Conservation (phyloP, 2,888 invertebrate genomes). For the Acleris holmiana region DNA sequence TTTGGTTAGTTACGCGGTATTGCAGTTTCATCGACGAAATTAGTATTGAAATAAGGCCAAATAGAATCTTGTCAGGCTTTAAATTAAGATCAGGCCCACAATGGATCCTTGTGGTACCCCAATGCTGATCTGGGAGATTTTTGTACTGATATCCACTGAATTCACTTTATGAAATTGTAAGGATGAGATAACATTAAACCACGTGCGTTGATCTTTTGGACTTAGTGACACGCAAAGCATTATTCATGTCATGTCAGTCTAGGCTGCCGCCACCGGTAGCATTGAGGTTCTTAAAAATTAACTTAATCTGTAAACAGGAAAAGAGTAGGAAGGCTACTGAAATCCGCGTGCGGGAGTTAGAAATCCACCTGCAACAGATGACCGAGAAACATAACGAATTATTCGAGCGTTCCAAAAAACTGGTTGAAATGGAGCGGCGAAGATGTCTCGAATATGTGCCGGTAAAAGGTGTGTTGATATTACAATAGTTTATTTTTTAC, state of each 20-base stretch:
- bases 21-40: no score
- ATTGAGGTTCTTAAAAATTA: background rate
- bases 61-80: no score
- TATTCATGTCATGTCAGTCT: no score
- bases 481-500: background rate
- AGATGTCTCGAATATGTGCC: constrained; percentile 70
- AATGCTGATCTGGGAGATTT: no score
- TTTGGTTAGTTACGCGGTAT: no score
- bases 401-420: constrained; percentile 60
- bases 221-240: constrained; percentile 32
- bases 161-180: no score
- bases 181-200: no score
- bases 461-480: constrained; percentile 57
- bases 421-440: constrained; percentile 65
- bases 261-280: constrained; percentile 36
- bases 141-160: no score
- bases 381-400: constrained; percentile 57
- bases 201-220: no score
- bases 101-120: no score
- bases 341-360: constrained; percentile 52
- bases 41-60: no score
- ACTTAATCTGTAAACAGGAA: constrained; percentile 51
- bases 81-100: no score
- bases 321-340: constrained; percentile 53
- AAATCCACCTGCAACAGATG: constrained; percentile 58